phyloP scores from a whole-genome alignment of 2,113 vertebrate species.

The Pituophis catenifer region DNA sequence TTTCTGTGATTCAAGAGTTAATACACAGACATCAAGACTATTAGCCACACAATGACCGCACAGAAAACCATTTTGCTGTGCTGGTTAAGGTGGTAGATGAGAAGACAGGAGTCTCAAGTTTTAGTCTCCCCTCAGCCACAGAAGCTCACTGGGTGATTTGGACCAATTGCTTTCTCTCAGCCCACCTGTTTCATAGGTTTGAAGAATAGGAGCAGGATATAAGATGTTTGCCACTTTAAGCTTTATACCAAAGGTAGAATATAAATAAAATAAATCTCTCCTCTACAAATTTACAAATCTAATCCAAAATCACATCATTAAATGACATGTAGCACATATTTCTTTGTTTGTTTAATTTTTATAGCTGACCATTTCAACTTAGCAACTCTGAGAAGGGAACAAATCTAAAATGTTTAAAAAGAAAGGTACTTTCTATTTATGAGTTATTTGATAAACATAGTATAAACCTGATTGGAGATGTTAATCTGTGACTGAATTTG shows the following conservation, averaged over 20 bases:
- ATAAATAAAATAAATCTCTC: neutral
- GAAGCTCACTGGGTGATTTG: neutral
- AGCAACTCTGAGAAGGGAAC: neutral
- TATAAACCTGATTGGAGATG: neutral
- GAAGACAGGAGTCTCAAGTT: neutral
- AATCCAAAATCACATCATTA: neutral
- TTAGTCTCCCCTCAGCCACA: neutral
- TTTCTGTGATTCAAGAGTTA: neutral
- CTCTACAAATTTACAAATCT: neutral
- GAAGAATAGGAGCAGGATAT: neutral
- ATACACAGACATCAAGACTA: neutral
- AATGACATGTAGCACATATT: neutral
- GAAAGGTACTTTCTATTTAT: neutral
- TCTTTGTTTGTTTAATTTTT: neutral
- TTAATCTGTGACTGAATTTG: neutral
- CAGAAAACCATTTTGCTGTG: neutral
- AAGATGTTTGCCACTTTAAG: neutral
- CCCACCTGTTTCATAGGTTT: neutral
- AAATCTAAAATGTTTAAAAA: neutral
- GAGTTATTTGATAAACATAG: slow-evolving; percentile 6
- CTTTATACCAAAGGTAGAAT: neutral
- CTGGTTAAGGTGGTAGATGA: neutral
- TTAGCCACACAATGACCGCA: neutral
- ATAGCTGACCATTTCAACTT: neutral
- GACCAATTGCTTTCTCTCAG: neutral